phyloP scores from a whole-genome alignment of 2,888 invertebrate genomes.

The Horisme vitalbata region DNA sequence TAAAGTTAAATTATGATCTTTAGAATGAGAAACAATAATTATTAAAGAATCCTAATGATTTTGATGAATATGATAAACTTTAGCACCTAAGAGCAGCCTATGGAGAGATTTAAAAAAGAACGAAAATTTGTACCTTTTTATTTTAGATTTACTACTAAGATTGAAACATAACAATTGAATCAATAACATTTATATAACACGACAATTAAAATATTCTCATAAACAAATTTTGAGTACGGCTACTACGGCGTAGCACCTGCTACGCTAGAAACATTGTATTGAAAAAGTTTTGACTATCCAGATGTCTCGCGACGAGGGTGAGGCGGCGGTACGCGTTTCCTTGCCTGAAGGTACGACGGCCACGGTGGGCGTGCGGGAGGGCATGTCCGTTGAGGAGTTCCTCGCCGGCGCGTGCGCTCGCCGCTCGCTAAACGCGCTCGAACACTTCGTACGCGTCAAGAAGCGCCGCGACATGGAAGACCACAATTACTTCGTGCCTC shows the following conservation, averaged over 20 bases:
- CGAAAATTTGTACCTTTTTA: too few relatives aligned
- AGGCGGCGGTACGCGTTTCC: slow-evolving; percentile 94
- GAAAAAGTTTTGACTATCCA: slow-evolving; percentile 52
- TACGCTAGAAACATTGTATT: neutral
- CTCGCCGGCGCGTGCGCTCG: slow-evolving; percentile 95
- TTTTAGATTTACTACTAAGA: too few relatives aligned
- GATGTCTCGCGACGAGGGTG: slow-evolving; percentile 93
- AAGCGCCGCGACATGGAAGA: slow-evolving; percentile 97
- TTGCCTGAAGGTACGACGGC: slow-evolving; percentile 93
- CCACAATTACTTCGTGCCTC: slow-evolving; percentile 97
- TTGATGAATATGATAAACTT: too few relatives aligned
- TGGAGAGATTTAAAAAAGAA: too few relatives aligned
- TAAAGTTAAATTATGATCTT: too few relatives aligned
- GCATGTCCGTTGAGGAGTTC: slow-evolving; percentile 98
- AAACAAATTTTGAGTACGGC: neutral
- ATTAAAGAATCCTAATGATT: too few relatives aligned
- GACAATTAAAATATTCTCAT: too few relatives aligned
- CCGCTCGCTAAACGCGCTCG: slow-evolving; percentile 95
- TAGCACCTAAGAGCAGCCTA: too few relatives aligned
- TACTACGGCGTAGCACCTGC: neutral
- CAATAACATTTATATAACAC: too few relatives aligned
- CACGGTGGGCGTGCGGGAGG: slow-evolving; percentile 93
- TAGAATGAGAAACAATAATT: too few relatives aligned
- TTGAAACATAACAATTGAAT: too few relatives aligned
- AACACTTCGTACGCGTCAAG: slow-evolving; percentile 97